Base-by-base conservation (phyloP, 2,797 vertebrate genomes). In the Paguma larvata region DNA sequence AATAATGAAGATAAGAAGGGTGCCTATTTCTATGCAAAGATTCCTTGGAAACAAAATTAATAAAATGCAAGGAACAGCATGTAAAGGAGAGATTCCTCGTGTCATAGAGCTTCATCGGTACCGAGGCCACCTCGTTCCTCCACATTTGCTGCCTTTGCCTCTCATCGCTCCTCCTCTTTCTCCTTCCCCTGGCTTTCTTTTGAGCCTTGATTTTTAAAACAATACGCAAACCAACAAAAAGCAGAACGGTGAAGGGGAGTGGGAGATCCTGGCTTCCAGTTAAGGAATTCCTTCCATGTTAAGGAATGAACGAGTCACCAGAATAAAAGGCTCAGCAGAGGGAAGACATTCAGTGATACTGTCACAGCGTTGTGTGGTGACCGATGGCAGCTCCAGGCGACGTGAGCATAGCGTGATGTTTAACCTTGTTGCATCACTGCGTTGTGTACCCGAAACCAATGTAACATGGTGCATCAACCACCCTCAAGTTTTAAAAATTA, bases 161-260 rank as follows among this genome's bases (percentile, higher is more conserved):
- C 18, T 11, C 2, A 59, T 16, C 10, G 3, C 11, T 32, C 2
- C 34, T 5, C 12, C 5, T 56, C 14, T n/a, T 18, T 2, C 27
- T 38, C 10, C 16, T 11, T 4, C 14, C 23, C 14, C n/a, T 2
- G 7, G 0, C 25, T 65, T 34, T 56, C 9, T 67, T 32, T 2
- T 27, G 32, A n/a, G 34, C 38, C 15, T 44, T 34, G 59, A 4
- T 62, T 16, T 87, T 41, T 70, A 65, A 65, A 15, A 65, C 63
- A 65, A 7, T 32, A 65, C 15, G 34, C 10, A 10, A 38, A 12
- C 16, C 34, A 70, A 70, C 2, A 19, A 38, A 70, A 70, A 2
- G 18, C n/a, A 21, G n/a, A 10, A 34, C 34, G n/a, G 67, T 70
- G 67, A 70, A 23, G 48, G 8, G 38, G 73, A 48, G 44, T 48